These are phyloP conservation scores for Gortyna flavago DNA, from an alignment of 2,888 invertebrate genomes.

Conservation along the genomic window DNA sequence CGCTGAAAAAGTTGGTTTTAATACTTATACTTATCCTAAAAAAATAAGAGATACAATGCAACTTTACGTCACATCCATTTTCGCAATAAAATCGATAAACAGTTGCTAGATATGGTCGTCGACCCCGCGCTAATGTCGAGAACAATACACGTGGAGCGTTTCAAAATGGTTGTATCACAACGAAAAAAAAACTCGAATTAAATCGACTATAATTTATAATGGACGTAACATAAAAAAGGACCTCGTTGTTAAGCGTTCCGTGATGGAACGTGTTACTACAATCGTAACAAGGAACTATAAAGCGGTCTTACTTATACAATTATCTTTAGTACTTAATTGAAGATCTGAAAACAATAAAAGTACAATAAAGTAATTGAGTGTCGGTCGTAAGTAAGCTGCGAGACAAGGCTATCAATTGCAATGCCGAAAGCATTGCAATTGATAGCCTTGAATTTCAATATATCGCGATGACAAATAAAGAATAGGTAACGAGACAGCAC, in stretches of 20 bases:
- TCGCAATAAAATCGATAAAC: slow-evolving; percentile 76
- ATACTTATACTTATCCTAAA: slow-evolving; percentile 2
- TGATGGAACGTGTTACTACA: slow-evolving; percentile 37
- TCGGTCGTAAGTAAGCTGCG: slow-evolving; percentile 56
- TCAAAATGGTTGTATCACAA: slow-evolving; percentile 76
- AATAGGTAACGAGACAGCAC: slow-evolving; percentile 74
- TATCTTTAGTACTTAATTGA: slow-evolving; percentile 41
- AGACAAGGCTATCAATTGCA: slow-evolving; percentile 58
- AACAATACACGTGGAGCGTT: slow-evolving; percentile 84
- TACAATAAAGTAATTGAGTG: slow-evolving; percentile 53
- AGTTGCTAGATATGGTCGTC: slow-evolving; percentile 82
- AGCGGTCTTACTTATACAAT: slow-evolving; percentile 21
- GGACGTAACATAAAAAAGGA: slow-evolving; percentile 36
- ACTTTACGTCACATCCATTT: slow-evolving; percentile 72
- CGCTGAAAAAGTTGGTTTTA: neutral
- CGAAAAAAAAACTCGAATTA: slow-evolving; percentile 67
- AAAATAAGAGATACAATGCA: slow-evolving; percentile 51
- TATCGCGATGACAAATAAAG: slow-evolving; percentile 68
- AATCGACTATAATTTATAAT: slow-evolving; percentile 68
- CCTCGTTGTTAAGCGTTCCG: slow-evolving; percentile 29
- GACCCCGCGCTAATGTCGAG: slow-evolving; percentile 85
- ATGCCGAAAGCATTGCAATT: no score
- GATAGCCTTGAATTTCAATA: no score
- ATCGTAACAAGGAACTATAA: slow-evolving; percentile 46
- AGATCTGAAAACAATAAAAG: slow-evolving; percentile 58